Percentiles rank a stretch among this genome's conserved stretches.
These are phyloP conservation scores for Anguilla pacifica DNA, from an alignment of 2,797 vertebrate genomes.

Conservation along the genomic window DNA sequence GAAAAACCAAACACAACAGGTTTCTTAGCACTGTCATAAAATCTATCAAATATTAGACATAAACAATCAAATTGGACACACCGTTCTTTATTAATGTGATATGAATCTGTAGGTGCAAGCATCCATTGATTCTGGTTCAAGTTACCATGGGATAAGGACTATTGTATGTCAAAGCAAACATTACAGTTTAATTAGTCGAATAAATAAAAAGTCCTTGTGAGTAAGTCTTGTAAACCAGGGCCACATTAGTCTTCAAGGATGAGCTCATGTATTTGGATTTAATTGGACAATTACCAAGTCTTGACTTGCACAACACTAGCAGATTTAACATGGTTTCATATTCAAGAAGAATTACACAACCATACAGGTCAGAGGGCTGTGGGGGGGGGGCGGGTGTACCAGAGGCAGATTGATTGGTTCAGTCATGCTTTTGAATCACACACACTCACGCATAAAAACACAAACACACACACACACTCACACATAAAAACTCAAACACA, in stretches of 20 bases:
- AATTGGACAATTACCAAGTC: background rate
- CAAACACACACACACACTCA: too few species aligned
- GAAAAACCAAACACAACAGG: slow-evolving; percentile 21
- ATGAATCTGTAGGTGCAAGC: too few species aligned
- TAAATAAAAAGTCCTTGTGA: too few species aligned
- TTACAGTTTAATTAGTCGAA: background rate
- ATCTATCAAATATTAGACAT: slow-evolving; percentile 56
- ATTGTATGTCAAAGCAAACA: background rate
- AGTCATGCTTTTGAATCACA: background rate
- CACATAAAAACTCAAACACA: background rate
- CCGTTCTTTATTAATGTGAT: background rate
- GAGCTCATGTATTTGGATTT: background rate
- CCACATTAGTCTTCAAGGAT: background rate
- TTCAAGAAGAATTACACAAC: background rate
- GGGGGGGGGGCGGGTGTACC: background rate
- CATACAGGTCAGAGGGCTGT: background rate
- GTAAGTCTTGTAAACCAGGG: background rate
- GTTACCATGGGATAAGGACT: background rate
- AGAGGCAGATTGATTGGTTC: background rate
- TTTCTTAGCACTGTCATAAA: slow-evolving; percentile 63
- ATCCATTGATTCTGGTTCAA: background rate
- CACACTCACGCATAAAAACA: too few species aligned
- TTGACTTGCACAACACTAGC: background rate
- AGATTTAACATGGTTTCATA: background rate
- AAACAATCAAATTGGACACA: background rate